Evolutionary conservation across 2,888 invertebrate genomes (phyloP).

Genomic region (Lysandra bellargus): DNA sequence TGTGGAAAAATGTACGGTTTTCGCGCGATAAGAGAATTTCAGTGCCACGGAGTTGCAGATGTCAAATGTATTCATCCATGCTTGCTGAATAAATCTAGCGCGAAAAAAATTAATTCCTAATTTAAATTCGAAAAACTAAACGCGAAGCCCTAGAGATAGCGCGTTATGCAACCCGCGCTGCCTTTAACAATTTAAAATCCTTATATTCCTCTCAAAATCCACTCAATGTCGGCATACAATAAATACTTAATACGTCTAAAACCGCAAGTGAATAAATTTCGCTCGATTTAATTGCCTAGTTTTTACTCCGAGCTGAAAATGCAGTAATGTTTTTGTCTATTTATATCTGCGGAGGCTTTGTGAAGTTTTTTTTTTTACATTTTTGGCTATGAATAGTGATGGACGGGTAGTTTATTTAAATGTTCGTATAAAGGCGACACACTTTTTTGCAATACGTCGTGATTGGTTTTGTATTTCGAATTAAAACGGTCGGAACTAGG

Average conservation of each 20-base stretch:
- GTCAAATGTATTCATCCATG: too few species aligned
- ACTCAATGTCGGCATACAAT: constrained; percentile 11
- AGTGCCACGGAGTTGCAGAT: background rate
- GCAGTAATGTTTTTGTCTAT: background rate
- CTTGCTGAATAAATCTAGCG: background rate
- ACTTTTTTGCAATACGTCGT: constrained; percentile 20
- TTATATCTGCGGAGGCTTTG: constrained; percentile 1
- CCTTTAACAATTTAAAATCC: constrained; percentile 10
- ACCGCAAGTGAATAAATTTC: constrained; percentile 34
- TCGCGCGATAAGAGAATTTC: background rate
- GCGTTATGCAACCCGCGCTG: background rate
- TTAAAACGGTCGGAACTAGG: background rate
- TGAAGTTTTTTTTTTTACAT: constrained; percentile 18
- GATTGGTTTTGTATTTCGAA: constrained; percentile 16
- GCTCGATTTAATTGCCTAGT: constrained; percentile 32
- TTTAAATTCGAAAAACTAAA: background rate
- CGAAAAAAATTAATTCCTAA: background rate
- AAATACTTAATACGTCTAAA: constrained; percentile 21
- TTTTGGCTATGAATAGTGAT: constrained; percentile 22
- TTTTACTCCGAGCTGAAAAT: constrained; percentile 13
- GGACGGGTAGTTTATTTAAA: constrained; percentile 16
- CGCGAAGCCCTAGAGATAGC: background rate
- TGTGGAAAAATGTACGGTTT: background rate
- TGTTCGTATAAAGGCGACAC: constrained; percentile 19
- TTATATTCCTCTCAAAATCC: constrained; percentile 13